Conservation (phyloP, 2,888 invertebrate genomes). For the Zeuzera pyrina region DNA sequence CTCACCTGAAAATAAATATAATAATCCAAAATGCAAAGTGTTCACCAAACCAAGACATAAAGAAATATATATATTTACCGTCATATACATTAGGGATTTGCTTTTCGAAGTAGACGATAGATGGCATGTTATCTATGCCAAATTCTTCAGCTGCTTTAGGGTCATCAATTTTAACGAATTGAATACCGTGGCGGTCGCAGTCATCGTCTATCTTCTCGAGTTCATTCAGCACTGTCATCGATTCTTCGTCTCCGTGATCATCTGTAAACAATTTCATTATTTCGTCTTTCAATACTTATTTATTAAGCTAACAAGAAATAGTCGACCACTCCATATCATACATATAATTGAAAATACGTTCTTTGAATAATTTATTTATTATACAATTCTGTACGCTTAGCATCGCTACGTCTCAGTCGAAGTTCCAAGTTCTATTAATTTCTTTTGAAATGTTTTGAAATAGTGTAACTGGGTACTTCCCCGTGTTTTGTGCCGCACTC, state of each 20-base stretch:
- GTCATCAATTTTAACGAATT: constrained; percentile 95
- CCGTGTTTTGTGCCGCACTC: too few relatives aligned
- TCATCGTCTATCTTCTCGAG: constrained; percentile 95
- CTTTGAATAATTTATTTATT: too few relatives aligned
- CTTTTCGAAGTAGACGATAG: constrained; percentile 94
- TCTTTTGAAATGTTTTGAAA: too few relatives aligned
- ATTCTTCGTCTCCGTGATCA: constrained; percentile 91
- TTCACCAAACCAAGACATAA: background rate
- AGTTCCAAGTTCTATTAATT: too few relatives aligned
- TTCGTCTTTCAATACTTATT: background rate
- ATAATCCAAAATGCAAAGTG: background rate
- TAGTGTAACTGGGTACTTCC: too few relatives aligned
- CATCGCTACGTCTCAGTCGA: too few relatives aligned
- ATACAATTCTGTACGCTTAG: too few relatives aligned
- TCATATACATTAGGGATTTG: constrained; percentile 94
- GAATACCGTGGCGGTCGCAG: constrained; percentile 92
- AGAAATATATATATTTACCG: constrained; percentile 70
- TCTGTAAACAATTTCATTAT: too few relatives aligned
- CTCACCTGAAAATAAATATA: constrained; percentile 72
- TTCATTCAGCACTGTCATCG: constrained; percentile 87
- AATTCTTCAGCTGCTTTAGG: constrained; percentile 86
- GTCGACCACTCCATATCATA: too few relatives aligned
- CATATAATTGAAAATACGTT: too few relatives aligned
- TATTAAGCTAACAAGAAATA: background rate
- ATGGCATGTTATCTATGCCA: constrained; percentile 87